Conservation (phyloP, 1,140 invertebrate genomes). For the Pygmarrhopalites habei region DNA sequence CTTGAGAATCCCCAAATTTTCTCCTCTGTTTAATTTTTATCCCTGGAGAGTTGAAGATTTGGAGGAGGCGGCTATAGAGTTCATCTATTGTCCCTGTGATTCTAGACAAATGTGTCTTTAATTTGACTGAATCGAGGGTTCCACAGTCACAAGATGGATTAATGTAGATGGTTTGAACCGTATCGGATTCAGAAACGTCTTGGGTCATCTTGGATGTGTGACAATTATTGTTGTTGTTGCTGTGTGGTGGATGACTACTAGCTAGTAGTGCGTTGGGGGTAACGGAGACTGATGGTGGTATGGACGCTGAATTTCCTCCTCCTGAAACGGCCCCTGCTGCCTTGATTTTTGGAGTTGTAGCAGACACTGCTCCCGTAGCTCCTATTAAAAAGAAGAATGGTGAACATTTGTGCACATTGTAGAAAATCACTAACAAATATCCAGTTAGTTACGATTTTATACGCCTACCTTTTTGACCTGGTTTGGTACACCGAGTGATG, state of each 20-base stretch:
- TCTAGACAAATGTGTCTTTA: background rate
- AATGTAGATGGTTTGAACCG: background rate
- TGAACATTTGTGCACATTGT: too few species aligned
- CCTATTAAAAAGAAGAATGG: background rate
- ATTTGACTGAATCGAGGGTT: background rate
- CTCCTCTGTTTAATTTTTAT: background rate
- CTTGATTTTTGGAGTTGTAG: background rate
- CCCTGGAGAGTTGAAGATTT: background rate
- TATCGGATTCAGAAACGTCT: background rate
- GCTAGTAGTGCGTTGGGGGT: too few species aligned
- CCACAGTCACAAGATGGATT: background rate
- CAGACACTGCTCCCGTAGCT: background rate
- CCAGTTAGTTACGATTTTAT: too few species aligned
- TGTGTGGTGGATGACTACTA: too few species aligned
- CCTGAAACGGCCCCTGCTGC: too few species aligned
- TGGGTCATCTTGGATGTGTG: too few species aligned
- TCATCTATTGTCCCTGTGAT: slow-evolving; percentile 6
- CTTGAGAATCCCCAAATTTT: background rate
- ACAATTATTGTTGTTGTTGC: background rate
- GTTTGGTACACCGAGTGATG: too few species aligned
- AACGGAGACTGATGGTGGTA: background rate
- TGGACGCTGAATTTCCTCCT: background rate
- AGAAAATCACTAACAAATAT: too few species aligned
- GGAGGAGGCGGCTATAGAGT: background rate
- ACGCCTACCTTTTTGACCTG: slow-evolving; percentile 74